Evolutionary conservation across 2,113 vertebrate species (phyloP).

Genomic region (Pollachius pollachius): DNA sequence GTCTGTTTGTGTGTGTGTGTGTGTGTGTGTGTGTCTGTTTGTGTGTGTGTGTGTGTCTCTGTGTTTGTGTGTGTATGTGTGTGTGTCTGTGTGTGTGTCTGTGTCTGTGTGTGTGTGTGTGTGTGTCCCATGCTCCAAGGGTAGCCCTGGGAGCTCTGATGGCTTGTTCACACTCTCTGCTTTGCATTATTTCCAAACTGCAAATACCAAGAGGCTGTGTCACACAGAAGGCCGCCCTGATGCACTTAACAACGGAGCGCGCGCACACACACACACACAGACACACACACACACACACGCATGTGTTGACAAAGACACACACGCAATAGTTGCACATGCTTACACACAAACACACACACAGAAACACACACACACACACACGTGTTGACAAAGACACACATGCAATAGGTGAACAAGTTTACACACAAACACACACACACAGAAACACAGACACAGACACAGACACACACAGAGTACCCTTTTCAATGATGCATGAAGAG

Average conservation of each 20-base stretch:
- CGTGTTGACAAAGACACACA: constrained; percentile 14
- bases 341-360: too few species aligned
- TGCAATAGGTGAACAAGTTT: neutral
- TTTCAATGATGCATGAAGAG: too few species aligned
- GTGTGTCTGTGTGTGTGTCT: constrained; percentile 34
- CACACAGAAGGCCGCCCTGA: constrained; percentile 38
- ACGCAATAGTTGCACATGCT: neutral
- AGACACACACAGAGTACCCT: too few species aligned
- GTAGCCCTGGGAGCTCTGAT: constrained; percentile 52
- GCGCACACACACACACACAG: constrained; percentile 30
- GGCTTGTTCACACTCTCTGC: constrained; percentile 49
- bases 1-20: constrained; percentile 3
- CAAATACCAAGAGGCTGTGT: constrained; percentile 54
- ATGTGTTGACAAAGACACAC: constrained; percentile 13
- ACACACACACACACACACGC: constrained; percentile 18
- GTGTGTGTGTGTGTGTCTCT: constrained; percentile 9
- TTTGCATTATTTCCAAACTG: constrained; percentile 56
- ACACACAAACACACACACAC: too few species aligned
- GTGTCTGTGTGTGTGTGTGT: constrained; percentile 18
- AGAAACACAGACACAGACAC: neutral
- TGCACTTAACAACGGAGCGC: constrained; percentile 52
- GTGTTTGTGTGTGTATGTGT: constrained; percentile 8
- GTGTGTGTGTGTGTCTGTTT: constrained; percentile 25
- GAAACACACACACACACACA: neutral
- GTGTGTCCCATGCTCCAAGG: constrained; percentile 29